Conservation (phyloP, 2,113 vertebrate species). For the Pomatostomus ruficeps region DNA sequence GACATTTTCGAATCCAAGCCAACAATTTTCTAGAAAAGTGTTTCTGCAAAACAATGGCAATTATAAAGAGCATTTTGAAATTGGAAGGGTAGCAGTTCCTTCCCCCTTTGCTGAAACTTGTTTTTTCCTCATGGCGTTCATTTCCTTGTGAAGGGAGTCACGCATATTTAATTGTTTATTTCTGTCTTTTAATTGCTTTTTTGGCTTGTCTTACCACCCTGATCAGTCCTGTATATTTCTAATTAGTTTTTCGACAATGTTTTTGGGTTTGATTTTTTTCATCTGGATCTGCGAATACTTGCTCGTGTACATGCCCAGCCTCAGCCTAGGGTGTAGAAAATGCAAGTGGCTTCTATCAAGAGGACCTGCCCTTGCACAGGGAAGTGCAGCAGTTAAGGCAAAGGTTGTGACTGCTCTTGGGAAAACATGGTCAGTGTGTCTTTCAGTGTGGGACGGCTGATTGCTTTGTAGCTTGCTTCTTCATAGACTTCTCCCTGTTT, state of each 20-base stretch:
- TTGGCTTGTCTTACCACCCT: not conserved
- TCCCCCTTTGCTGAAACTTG: not conserved
- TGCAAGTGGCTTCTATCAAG: not conserved
- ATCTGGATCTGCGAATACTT: not conserved
- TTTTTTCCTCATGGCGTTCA: not conserved
- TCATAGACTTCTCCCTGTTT: not conserved
- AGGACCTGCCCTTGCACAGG: not conserved
- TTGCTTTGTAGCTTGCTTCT: not conserved
- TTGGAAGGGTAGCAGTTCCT: not conserved
- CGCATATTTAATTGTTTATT: not conserved
- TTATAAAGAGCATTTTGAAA: not conserved
- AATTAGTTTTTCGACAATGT: not conserved
- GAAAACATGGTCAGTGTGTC: not conserved
- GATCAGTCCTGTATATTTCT: not conserved
- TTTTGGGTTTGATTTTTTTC: not conserved
- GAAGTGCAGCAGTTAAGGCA: not conserved
- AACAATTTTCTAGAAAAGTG: not conserved
- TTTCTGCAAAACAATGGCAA: not conserved
- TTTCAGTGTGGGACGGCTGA: not conserved
- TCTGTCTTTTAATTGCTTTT: not conserved
- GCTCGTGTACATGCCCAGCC: not conserved
- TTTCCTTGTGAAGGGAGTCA: not conserved
- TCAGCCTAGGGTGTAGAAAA: not conserved
- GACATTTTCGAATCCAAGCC: slow-evolving; percentile 3
- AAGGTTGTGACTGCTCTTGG: not conserved